Percentiles rank a stretch among this genome's conserved stretches.
Conservation (phyloP, 2,113 vertebrate species). For the Caloenas nicobarica region DNA sequence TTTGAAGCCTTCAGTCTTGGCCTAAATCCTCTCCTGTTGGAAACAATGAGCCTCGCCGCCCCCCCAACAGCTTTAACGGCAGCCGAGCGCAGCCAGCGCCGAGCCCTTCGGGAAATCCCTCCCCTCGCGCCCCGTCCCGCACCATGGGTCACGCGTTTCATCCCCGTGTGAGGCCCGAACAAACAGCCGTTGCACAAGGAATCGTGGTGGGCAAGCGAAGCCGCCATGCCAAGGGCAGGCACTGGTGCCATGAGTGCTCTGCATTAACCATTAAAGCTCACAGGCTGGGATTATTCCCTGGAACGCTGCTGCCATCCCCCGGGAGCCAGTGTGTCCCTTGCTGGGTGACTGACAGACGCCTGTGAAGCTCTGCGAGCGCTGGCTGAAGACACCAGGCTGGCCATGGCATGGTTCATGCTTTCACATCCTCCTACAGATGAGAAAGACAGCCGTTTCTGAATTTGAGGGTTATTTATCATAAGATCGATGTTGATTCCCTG, state of each 20-base stretch:
- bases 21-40: background rate
- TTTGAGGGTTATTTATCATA: background rate
- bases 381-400: background rate
- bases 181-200: slow-evolving; percentile 39
- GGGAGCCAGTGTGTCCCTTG: background rate
- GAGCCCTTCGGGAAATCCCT: background rate
- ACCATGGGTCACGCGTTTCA: slow-evolving; percentile 23
- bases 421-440: background rate
- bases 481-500: background rate
- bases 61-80: background rate
- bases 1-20: background rate
- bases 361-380: fast-evolving
- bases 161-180: slow-evolving; percentile 32
- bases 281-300: fast-evolving
- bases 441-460: background rate
- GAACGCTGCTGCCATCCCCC: background rate
- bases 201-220: background rate
- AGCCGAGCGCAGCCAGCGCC: background rate
- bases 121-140: background rate
- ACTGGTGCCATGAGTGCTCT: fast-evolving
- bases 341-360: fast-evolving
- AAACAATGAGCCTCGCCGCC: background rate
- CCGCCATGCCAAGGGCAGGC: background rate
- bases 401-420: fast-evolving
- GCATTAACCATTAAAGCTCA: background rate